Evolutionary conservation across 2,888 invertebrate genomes (phyloP).

Genomic region (Drepana falcataria): DNA sequence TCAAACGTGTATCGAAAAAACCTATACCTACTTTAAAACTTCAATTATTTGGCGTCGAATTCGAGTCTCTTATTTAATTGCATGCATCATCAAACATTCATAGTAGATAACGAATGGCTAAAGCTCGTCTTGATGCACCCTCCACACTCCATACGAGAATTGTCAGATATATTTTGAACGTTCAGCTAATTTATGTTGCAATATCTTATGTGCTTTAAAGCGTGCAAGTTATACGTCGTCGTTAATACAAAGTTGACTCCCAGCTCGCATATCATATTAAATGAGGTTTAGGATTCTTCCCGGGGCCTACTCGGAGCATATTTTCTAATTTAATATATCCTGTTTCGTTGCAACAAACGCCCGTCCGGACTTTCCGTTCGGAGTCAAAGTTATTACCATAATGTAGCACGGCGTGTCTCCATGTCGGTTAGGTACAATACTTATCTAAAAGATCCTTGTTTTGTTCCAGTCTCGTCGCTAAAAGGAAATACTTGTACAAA

Average conservation of each 20-base stretch:
- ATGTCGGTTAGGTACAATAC: conserved; percentile 40
- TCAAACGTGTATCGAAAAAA: no score
- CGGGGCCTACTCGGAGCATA: conserved; percentile 24
- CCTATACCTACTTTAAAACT: no score
- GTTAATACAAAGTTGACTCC: conserved; percentile 27
- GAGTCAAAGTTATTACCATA: conserved; percentile 61
- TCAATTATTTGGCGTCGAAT: neutral
- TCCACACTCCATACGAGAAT: neutral
- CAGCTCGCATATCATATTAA: conserved; percentile 23
- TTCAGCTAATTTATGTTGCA: conserved; percentile 2
- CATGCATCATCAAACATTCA: neutral
- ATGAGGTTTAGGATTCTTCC: conserved; percentile 14
- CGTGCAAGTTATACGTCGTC: conserved; percentile 6
- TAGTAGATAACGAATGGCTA: neutral
- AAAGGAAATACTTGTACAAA: conserved; percentile 76
- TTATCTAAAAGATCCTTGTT: conserved; percentile 72
- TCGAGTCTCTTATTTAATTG: neutral
- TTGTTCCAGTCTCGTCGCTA: conserved; percentile 64
- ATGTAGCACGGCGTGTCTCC: conserved; percentile 50
- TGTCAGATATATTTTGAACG: neutral
- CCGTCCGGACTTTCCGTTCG: conserved; percentile 45
- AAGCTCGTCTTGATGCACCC: neutral
- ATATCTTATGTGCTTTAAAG: conserved; percentile 1
- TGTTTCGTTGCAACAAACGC: conserved; percentile 42
- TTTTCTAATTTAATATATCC: conserved; percentile 64